phyloP scores from a whole-genome alignment of 2,113 vertebrate genomes.

The Psophia crepitans region DNA sequence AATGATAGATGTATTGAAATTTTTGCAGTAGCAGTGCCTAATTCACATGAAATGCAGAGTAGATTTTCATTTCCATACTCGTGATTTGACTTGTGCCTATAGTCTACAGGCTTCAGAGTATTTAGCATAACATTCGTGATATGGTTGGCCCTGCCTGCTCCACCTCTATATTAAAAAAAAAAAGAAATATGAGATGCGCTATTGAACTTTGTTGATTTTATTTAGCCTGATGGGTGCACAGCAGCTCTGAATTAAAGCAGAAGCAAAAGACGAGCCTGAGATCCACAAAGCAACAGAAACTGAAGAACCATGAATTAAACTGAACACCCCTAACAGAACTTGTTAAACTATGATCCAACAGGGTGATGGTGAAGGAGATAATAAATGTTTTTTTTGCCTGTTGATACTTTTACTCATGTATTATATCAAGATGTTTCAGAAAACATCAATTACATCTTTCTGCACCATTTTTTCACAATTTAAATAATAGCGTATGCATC shows the following conservation, averaged over 20 bases:
- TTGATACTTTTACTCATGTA: background rate
- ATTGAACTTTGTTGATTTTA: background rate
- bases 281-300: conserved; percentile 44
- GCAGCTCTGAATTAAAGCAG: background rate
- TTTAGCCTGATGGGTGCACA: background rate
- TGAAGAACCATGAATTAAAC: conserved; percentile 39
- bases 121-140: background rate
- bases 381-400: background rate
- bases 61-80: background rate
- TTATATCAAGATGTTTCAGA: background rate
- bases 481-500: background rate
- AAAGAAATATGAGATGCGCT: background rate
- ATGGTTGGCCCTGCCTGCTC: background rate
- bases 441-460: background rate
- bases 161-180: background rate
- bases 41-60: background rate
- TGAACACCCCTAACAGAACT: background rate
- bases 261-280: background rate
- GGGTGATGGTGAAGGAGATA: background rate
- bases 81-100: background rate
- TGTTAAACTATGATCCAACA: conserved; percentile 13
- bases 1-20: background rate
- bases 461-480: background rate
- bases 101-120: background rate
- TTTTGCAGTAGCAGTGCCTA: background rate